These are phyloP conservation scores for Rhimphoctona megacephalus DNA, from an alignment of 2,888 invertebrate species.

Conservation along the genomic window DNA sequence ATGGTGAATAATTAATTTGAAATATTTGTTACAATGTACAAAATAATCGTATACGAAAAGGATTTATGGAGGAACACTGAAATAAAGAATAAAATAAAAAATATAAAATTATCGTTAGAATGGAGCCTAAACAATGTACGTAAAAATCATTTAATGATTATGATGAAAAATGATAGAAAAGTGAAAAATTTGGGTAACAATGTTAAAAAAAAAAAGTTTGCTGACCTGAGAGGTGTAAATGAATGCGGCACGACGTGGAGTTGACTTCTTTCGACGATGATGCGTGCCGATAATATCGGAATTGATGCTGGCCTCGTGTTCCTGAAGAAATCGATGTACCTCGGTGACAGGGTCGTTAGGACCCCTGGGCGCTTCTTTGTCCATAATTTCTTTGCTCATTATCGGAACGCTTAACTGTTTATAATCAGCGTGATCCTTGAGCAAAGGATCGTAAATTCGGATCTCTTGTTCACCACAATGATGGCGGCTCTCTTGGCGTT, in stretches of 20 bases:
- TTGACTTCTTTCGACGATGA: constrained; percentile 35
- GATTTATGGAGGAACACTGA: no score
- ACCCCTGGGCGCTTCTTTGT: constrained; percentile 61
- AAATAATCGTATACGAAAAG: no score
- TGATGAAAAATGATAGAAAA: no score
- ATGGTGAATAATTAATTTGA: no score
- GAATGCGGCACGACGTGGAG: not conserved
- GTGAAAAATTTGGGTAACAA: not conserved
- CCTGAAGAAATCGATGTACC: constrained; percentile 62
- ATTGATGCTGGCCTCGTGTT: constrained; percentile 61
- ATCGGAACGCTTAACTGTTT: constrained; percentile 79
- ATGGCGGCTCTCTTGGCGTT: constrained; percentile 63
- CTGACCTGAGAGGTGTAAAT: constrained; percentile 24
- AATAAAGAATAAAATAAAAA: no score
- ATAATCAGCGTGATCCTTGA: constrained; percentile 76
- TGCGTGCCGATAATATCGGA: constrained; percentile 28
- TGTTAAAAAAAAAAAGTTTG: not conserved
- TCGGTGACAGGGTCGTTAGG: not conserved
- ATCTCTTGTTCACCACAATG: constrained; percentile 21
- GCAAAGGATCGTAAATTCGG: constrained; percentile 78
- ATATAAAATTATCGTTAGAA: no score
- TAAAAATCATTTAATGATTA: no score
- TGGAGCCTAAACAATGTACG: no score
- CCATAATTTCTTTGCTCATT: constrained; percentile 61
- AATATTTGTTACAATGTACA: no score